Evolutionary conservation across 1,140 invertebrate genomes (phyloP).

Genomic region (Mercenaria mercenaria): DNA sequence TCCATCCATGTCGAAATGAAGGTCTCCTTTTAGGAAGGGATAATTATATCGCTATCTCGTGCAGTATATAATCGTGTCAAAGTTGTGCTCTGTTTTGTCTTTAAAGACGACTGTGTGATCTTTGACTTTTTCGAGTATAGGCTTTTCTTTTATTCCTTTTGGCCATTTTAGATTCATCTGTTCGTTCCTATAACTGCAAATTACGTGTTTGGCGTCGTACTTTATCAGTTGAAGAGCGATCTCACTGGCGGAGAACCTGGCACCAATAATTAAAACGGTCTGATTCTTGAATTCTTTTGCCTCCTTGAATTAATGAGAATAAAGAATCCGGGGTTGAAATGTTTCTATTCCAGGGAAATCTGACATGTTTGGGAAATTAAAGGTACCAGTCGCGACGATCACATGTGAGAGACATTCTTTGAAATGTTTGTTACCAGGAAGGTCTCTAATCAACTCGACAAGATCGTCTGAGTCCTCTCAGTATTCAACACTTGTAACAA

Average conservation of each 20-base stretch:
- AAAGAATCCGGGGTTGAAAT: background rate
- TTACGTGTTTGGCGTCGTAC: background rate
- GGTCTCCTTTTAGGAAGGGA: background rate
- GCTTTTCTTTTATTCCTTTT: conserved; percentile 1
- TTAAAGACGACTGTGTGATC: background rate
- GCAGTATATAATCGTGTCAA: conserved; percentile 3
- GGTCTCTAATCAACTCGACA: no score
- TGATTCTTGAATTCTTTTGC: background rate
- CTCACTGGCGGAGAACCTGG: background rate
- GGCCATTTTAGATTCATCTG: background rate
- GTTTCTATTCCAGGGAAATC: background rate
- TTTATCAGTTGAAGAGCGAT: background rate
- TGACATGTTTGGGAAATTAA: conserved; percentile 7
- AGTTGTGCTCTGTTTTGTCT: background rate
- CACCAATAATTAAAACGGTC: background rate
- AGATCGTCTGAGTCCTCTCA: no score
- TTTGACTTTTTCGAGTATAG: background rate
- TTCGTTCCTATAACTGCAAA: background rate
- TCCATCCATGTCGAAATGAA: no score
- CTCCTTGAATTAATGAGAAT: conserved; percentile 19
- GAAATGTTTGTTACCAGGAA: no score
- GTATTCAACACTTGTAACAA: no score
- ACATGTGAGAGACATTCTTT: background rate
- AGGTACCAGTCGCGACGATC: background rate
- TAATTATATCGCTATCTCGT: conserved; percentile 5